These are phyloP conservation scores for Machaerirhynchus nigripectus DNA, from an alignment of 2,113 vertebrate genomes.

Conservation along the genomic window DNA sequence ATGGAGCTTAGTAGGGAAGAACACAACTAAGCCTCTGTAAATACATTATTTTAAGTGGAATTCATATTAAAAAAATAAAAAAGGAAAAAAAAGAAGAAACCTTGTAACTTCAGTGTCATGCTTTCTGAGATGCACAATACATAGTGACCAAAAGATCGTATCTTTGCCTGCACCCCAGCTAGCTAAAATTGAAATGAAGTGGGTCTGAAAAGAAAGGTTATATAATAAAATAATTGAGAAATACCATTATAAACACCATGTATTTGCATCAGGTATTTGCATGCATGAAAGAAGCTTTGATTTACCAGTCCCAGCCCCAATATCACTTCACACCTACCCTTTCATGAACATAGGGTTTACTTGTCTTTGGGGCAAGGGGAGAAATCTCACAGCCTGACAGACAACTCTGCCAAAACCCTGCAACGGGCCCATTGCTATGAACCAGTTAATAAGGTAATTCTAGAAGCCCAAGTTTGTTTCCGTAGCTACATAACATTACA, in stretches of 20 bases:
- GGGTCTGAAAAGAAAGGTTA: neutral
- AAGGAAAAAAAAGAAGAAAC: neutral
- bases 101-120: neutral
- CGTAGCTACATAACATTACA: conserved; percentile 80
- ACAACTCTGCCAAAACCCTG: neutral
- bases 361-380: neutral
- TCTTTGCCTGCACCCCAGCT: neutral
- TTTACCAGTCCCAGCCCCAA: neutral
- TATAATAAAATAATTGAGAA: neutral
- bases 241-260: neutral
- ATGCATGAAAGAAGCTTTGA: neutral
- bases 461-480: conserved; percentile 75
- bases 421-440: conserved; percentile 18
- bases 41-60: neutral
- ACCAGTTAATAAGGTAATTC: conserved; percentile 71
- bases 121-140: neutral
- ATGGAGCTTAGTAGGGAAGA: neutral
- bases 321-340: neutral
- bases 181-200: neutral
- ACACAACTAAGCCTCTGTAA: neutral
- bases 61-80: neutral
- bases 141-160: neutral
- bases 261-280: neutral
- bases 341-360: neutral
- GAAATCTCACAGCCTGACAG: neutral